Conservation (phyloP, 1,140 invertebrate species). For the Druon quercuslanigerum region DNA sequence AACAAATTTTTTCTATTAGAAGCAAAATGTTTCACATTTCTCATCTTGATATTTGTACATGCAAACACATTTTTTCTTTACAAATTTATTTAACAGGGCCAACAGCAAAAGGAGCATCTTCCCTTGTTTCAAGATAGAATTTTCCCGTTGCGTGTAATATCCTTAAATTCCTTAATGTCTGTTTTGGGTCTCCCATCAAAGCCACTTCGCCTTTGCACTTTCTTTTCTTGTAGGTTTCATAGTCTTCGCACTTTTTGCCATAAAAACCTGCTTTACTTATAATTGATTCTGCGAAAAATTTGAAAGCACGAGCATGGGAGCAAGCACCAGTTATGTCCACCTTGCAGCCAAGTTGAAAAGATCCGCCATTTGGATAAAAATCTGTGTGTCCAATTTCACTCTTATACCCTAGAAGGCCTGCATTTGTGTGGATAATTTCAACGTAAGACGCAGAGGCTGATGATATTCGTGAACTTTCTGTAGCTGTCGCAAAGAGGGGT, state of each 20-base stretch:
- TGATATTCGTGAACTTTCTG: constrained; percentile 59
- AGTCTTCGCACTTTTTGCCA: constrained; percentile 46
- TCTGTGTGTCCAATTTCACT: constrained; percentile 73
- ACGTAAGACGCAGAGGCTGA: constrained; percentile 70
- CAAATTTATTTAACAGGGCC: background rate
- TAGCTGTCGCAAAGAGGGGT: constrained; percentile 63
- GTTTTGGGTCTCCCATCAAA: constrained; percentile 56
- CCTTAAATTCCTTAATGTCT: background rate
- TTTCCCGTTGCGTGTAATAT: background rate
- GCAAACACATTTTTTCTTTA: background rate
- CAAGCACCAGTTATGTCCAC: constrained; percentile 39
- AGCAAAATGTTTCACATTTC: no score
- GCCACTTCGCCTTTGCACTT: constrained; percentile 35
- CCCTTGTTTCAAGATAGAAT: constrained; percentile 54
- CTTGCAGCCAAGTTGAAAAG: constrained; percentile 61
- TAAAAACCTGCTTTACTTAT: constrained; percentile 51
- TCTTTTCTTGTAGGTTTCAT: constrained; percentile 35
- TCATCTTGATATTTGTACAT: background rate
- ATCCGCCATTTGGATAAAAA: constrained; percentile 78
- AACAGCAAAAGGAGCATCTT: constrained; percentile 47
- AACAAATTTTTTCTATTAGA: no score
- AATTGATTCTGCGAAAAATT: constrained; percentile 65
- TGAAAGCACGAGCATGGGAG: constrained; percentile 47
- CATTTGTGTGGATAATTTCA: constrained; percentile 75
- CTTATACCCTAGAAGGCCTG: constrained; percentile 58